Conservation (phyloP, 1,140 invertebrate genomes). For the Procambarus virginalis region DNA sequence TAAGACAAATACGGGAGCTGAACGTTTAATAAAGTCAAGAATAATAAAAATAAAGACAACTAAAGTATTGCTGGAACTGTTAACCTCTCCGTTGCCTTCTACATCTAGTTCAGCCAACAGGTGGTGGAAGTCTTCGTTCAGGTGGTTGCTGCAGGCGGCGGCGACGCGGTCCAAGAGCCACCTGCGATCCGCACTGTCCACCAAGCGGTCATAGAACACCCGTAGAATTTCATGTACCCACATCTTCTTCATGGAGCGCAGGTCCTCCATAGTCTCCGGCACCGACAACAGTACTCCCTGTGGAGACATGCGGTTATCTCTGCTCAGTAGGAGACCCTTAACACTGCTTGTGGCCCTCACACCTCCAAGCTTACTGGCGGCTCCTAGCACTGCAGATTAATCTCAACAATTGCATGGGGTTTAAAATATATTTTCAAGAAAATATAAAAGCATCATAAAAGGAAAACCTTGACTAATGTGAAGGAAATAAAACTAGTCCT, state of each 20-base stretch:
- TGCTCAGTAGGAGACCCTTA: no score
- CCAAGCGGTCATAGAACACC: conserved; percentile 94
- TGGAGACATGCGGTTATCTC: conserved; percentile 63
- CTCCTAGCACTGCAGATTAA: no score
- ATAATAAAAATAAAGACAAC: no score
- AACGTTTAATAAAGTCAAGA: no score
- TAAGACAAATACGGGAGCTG: no score
- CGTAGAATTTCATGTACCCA: conserved; percentile 96
- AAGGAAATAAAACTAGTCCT: no score
- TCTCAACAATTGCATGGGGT: no score
- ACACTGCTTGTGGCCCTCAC: no score
- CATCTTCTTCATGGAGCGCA: conserved; percentile 90
- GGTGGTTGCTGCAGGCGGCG: conserved; percentile 74
- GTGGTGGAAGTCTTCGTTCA: conserved; percentile 78
- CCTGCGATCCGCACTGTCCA: conserved; percentile 86
- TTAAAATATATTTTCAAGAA: no score
- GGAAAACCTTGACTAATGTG: no score
- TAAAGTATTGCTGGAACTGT: background rate
- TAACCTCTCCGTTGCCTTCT: conserved; percentile 75
- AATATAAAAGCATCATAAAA: no score
- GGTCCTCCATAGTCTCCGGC: conserved; percentile 91
- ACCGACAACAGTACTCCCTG: conserved; percentile 93
- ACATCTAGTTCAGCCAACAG: conserved; percentile 77
- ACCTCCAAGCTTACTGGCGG: no score
- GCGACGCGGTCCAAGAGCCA: conserved; percentile 83